A percentile compares a stretch with the other conserved stretches of the same genome.
phyloP scores from a whole-genome alignment of 2,113 vertebrate species.

The Embiotoca jacksoni region DNA sequence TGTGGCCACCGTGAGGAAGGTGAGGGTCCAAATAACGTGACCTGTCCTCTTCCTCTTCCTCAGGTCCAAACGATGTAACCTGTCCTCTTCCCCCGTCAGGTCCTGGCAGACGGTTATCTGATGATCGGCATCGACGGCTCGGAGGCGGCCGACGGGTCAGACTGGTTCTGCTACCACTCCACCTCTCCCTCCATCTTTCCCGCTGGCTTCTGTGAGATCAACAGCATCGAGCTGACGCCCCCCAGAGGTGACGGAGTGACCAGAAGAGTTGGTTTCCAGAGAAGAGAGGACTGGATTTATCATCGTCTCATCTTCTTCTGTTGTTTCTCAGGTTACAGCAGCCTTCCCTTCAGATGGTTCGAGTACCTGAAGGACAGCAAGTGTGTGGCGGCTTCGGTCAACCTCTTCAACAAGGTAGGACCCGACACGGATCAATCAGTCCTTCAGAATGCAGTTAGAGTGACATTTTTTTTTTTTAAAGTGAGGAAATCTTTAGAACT shows the following conservation, averaged over 20 bases:
- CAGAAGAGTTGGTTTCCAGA: too few species aligned
- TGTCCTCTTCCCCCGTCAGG: constrained; percentile 75
- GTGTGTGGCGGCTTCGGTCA: constrained; percentile 94
- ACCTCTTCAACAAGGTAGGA: constrained; percentile 96
- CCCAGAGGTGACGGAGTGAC: constrained; percentile 88
- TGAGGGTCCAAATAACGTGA: constrained; percentile 70
- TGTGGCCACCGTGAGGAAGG: constrained; percentile 96
- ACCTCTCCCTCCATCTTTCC: constrained; percentile 97
- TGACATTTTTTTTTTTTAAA: too few species aligned
- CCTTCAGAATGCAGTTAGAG: too few species aligned
- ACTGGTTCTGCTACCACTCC: constrained; percentile 98
- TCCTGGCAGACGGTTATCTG: constrained; percentile 95
- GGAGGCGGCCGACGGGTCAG: constrained; percentile 96
- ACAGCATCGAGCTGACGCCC: constrained; percentile 95
- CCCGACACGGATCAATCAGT: too few species aligned
- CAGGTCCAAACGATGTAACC: constrained; percentile 83
- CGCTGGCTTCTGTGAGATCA: constrained; percentile 98
- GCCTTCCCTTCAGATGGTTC: constrained; percentile 98
- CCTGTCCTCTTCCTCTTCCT: neutral
- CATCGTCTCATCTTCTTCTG: neutral
- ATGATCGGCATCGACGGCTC: constrained; percentile 99
- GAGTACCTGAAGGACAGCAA: constrained; percentile 96
- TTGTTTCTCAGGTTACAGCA: constrained; percentile 88
- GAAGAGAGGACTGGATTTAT: too few species aligned
- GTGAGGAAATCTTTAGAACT: too few species aligned